Conservation (phyloP, 2,888 invertebrate species). For the Cataglyphis livida region DNA sequence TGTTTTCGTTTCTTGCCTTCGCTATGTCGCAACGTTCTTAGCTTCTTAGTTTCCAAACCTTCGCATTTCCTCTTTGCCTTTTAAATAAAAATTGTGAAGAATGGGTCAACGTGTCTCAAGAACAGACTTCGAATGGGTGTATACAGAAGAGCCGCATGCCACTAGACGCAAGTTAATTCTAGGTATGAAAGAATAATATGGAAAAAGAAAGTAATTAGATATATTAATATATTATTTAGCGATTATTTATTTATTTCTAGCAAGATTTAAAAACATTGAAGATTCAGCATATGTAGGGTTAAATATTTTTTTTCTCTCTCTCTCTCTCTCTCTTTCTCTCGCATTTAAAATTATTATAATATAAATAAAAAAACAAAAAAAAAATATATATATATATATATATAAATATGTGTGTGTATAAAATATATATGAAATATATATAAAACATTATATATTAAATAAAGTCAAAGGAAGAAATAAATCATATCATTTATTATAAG, state of each 20-base stretch:
- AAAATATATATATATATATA: too few relatives aligned
- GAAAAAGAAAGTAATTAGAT: neutral
- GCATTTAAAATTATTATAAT: too few relatives aligned
- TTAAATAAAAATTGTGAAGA: conserved; percentile 66
- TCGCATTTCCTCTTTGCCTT: neutral
- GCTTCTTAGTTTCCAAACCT: neutral
- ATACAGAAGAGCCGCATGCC: conserved; percentile 99
- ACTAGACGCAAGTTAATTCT: conserved; percentile 97
- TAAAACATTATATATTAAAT: too few relatives aligned
- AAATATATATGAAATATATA: too few relatives aligned
- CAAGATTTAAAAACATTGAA: neutral
- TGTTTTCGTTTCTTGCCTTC: neutral
- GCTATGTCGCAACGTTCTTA: neutral
- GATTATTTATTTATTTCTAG: neutral
- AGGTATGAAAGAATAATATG: conserved; percentile 86
- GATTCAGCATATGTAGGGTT: neutral
- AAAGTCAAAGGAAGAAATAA: too few relatives aligned
- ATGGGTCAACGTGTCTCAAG: conserved; percentile 98
- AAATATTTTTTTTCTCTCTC: neutral
- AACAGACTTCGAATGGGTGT: conserved; percentile 98
- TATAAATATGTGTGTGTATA: too few relatives aligned
- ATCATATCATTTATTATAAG: too few relatives aligned
- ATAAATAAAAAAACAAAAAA: neutral
- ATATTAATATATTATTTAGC: neutral
- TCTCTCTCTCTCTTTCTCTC: too few relatives aligned